Evolutionary conservation across 1,140 invertebrate genomes (phyloP).

Genomic region (Drosophila azteca): DNA sequence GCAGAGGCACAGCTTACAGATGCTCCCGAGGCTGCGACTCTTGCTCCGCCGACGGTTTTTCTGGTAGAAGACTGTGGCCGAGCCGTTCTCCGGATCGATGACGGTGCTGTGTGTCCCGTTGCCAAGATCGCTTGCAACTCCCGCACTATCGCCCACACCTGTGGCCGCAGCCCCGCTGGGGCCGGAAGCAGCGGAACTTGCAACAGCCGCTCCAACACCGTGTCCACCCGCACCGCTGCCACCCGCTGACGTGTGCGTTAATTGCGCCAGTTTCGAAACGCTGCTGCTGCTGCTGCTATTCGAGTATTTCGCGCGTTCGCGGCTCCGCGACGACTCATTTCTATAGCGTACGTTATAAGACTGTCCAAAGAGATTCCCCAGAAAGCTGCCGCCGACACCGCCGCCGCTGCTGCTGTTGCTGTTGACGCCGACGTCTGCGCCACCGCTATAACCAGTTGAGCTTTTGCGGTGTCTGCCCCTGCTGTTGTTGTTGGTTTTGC

Average conservation of each 20-base stretch:
- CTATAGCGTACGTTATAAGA: slow-evolving; percentile 81
- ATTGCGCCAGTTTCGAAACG: slow-evolving; percentile 77
- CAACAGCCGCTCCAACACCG: slow-evolving; percentile 24
- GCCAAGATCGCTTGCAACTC: slow-evolving; percentile 34
- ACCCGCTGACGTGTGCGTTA: slow-evolving; percentile 68
- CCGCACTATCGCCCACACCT: slow-evolving; percentile 14
- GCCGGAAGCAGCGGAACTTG: slow-evolving; percentile 12
- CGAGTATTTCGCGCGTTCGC: slow-evolving; percentile 76
- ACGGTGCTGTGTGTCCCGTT: slow-evolving; percentile 56
- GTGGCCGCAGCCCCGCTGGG: neutral
- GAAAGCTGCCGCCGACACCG: slow-evolving; percentile 55
- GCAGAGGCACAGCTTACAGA: slow-evolving; percentile 79
- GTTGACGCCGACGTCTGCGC: slow-evolving; percentile 20
- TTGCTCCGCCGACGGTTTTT: slow-evolving; percentile 79
- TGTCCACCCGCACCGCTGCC: slow-evolving; percentile 23
- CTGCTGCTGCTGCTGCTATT: slow-evolving; percentile 56
- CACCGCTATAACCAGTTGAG: slow-evolving; percentile 64
- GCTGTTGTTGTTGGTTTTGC: slow-evolving; percentile 27
- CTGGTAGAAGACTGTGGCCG: slow-evolving; percentile 79
- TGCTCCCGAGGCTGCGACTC: slow-evolving; percentile 70
- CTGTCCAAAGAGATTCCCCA: slow-evolving; percentile 74
- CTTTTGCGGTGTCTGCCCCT: slow-evolving; percentile 57
- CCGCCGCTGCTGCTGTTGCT: slow-evolving; percentile 22
- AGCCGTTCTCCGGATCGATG: slow-evolving; percentile 74
- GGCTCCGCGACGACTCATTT: slow-evolving; percentile 76